Conservation (phyloP, 53 echinoderm and acorn worm genomes). For the Henricia sp. region DNA sequence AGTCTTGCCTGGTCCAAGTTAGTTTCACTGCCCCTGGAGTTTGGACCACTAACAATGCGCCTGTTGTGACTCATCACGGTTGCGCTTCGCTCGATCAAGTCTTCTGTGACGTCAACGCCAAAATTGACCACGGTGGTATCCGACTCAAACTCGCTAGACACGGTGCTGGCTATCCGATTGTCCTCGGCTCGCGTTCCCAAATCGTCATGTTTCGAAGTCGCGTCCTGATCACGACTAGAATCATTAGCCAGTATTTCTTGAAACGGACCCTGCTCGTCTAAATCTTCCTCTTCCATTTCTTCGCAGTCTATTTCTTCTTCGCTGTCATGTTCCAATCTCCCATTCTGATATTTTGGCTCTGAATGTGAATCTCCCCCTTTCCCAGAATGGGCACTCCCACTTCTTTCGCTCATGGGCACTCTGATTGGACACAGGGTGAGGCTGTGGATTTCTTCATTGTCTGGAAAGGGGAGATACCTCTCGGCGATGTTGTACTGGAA, state of each 20-base stretch:
- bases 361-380: constrained; percentile 43
- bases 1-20: constrained; percentile 83
- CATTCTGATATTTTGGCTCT: neutral
- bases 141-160: constrained; percentile 73
- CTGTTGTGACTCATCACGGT: constrained; percentile 91
- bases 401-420: neutral
- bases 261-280: constrained; percentile 44
- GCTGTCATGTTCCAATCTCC: neutral
- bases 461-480: constrained; percentile 78
- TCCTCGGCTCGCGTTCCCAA: constrained; percentile 14
- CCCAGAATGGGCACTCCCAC: constrained; percentile 33
- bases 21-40: constrained; percentile 72
- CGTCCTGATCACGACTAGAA: neutral
- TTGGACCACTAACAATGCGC: constrained; percentile 76
- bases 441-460: constrained; percentile 40
- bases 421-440: constrained; percentile 58
- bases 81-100: constrained; percentile 88
- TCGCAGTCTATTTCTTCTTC: neutral
- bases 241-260: constrained; percentile 25
- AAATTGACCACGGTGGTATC: constrained; percentile 71
- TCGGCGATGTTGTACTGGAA: constrained; percentile 99
- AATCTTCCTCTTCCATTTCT: constrained; percentile 51
- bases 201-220: neutral
- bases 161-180: constrained; percentile 10
- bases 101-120: constrained; percentile 84